Evolutionary conservation across 2,797 vertebrate species (phyloP).

Genomic region (Novumbra hubbsi): DNA sequence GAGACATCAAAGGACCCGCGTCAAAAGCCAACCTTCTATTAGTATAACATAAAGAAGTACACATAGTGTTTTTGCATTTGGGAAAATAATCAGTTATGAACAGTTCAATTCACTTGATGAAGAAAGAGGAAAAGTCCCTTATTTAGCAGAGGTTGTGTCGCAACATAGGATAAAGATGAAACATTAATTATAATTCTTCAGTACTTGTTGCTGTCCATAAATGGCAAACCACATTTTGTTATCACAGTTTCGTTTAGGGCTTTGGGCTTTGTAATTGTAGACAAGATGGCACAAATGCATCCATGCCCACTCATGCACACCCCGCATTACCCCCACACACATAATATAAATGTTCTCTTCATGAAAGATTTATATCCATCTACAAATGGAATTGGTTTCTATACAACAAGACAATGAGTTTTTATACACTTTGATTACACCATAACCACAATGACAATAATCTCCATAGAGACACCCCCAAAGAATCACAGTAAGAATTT

Average conservation of each 20-base stretch:
- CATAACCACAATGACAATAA: conserved; percentile 26
- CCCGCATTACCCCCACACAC: neutral
- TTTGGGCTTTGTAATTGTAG: neutral
- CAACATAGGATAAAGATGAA: neutral
- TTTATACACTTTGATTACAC: conserved; percentile 31
- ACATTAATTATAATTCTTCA: neutral
- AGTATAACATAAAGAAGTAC: conserved; percentile 37
- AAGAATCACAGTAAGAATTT: conserved; percentile 41
- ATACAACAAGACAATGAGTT: conserved; percentile 14
- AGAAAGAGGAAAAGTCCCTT: neutral
- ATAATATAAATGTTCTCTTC: conserved; percentile 15
- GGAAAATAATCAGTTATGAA: conserved; percentile 47
- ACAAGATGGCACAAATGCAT: neutral
- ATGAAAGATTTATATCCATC: conserved; percentile 12
- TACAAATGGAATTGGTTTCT: conserved; percentile 10
- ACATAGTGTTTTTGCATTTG: conserved; percentile 5
- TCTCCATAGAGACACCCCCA: conserved; percentile 27
- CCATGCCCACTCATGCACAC: neutral
- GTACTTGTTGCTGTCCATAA: neutral
- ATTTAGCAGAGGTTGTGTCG: neutral
- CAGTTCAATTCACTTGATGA: neutral
- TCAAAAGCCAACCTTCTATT: conserved; percentile 55
- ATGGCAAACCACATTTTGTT: neutral
- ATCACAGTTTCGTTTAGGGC: neutral
- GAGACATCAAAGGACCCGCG: conserved; percentile 68